Conservation (phyloP, 2,888 invertebrate genomes). For the Thecocarcelia acutangulata region DNA sequence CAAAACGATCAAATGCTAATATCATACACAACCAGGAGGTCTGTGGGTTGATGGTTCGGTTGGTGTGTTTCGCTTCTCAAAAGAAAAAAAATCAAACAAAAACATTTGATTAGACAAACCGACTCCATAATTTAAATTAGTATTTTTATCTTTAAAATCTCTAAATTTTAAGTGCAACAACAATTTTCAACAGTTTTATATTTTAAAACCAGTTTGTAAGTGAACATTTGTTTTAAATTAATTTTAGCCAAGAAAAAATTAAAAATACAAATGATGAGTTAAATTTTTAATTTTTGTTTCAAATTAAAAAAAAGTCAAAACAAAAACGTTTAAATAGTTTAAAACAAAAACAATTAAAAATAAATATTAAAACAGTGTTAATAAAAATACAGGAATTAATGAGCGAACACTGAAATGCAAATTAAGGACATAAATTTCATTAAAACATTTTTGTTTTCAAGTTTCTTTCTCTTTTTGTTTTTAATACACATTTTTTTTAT, state of each 20-base stretch:
- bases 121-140: conserved; percentile 58
- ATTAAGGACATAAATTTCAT: conserved; percentile 50
- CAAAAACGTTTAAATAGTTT: conserved; percentile 34
- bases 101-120: conserved; percentile 56
- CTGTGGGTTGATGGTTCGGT: background rate
- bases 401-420: conserved; percentile 47
- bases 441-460: conserved; percentile 6
- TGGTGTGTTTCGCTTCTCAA: background rate
- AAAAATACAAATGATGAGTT: conserved; percentile 42
- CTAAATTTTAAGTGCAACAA: conserved; percentile 19
- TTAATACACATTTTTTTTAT: background rate
- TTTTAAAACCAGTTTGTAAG: conserved; percentile 25
- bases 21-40: background rate
- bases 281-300: conserved; percentile 16
- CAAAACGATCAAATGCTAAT: conserved; percentile 8
- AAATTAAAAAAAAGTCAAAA: conserved; percentile 39
- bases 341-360: conserved; percentile 10
- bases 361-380: background rate
- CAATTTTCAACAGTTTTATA: background rate
- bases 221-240: background rate
- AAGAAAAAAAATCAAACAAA: background rate
- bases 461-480: background rate
- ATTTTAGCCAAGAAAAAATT: conserved; percentile 35
- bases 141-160: conserved; percentile 54
- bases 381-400: conserved; percentile 52